Conservation (phyloP, 2,888 invertebrate species). For the Alviniconcha strummeri region DNA sequence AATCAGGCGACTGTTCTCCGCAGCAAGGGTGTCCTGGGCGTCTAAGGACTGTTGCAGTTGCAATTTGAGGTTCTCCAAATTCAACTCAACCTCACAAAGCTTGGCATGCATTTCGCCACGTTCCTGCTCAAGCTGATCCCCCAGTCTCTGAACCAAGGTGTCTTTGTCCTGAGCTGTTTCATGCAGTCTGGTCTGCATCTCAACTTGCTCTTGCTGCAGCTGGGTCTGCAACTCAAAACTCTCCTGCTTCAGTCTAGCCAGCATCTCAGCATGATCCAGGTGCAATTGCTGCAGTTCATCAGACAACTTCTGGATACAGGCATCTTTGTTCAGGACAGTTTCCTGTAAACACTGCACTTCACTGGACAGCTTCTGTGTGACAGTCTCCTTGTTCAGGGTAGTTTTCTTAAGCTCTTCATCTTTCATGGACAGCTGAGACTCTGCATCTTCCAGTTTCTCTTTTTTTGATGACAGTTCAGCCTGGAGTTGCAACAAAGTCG, state of each 20-base stretch:
- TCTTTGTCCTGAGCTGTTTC: slow-evolving; percentile 9
- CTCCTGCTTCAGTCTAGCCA: background rate
- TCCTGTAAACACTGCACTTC: slow-evolving; percentile 2
- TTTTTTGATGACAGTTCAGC: slow-evolving; percentile 27
- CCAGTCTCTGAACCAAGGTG: background rate
- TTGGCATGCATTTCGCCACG: slow-evolving; percentile 7
- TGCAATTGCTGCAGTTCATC: slow-evolving; percentile 10
- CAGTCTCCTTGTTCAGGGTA: slow-evolving; percentile 1
- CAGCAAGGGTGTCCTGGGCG: background rate
- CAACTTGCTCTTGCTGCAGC: background rate
- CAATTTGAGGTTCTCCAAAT: slow-evolving; percentile 21
- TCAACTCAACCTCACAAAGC: slow-evolving; percentile 28
- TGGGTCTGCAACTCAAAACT: background rate
- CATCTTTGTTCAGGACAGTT: background rate
- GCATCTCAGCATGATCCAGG: background rate
- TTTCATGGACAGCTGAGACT: background rate
- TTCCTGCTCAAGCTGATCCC: slow-evolving; percentile 18
- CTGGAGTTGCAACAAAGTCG: slow-evolving; percentile 20
- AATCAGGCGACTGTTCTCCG: slow-evolving; percentile 23
- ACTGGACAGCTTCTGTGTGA: background rate
- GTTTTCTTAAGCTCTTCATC: slow-evolving; percentile 8
- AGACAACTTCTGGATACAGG: slow-evolving; percentile 5
- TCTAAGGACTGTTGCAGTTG: slow-evolving; percentile 22
- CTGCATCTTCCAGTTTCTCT: slow-evolving; percentile 5
- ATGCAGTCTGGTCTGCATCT: slow-evolving; percentile 6